Evolutionary conservation across 1,140 invertebrate genomes (phyloP), one percentile per base, ranked within the genome.

Genomic region (Procambarus clarkii): DNA sequence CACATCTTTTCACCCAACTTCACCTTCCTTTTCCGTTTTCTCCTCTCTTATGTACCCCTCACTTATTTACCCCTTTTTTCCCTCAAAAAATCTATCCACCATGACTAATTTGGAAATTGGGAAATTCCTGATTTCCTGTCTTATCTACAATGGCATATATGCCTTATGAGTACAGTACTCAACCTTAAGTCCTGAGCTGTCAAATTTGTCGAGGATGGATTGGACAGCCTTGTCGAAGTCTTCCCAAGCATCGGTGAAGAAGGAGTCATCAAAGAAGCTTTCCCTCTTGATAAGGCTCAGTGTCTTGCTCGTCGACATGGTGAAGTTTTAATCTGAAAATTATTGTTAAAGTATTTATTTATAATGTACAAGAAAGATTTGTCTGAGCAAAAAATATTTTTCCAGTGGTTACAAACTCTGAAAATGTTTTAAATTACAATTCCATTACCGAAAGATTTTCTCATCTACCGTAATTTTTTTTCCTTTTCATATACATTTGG

Each of bases 151-250:
- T 34, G 34, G 34, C 34, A 34, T 11, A 3, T 21, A 18, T 18
- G 15, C 48, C 44, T 64, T 44, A 15, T n/a, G 3, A 44, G 1
- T 18, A 18, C 34, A 11, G 18, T 60, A 45, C 81, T 18, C 21
- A 34, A 92, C 92, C 92, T 91, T 87, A 18, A 92, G 84, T n/a
- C 88, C 88, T 60, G 69, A 81, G 92, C 83, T 74, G 79, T 93
- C 90, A 81, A 93, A 93, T 78, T 93, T 93, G 71, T 92, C 91
- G 34, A 92, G 91, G 79, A 92, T 64, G 44, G 48, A 58, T 74
- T 92, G 91, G 46, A 92, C 76, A 24, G 91, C 91, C 79, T 82
- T 92, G 81, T 92, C 91, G 58, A 92, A 92, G 71, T 92, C 86
- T 5, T 92, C 91, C 91, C 91, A 92, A 44, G 84, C 46, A 21